These are phyloP conservation scores for Ciconia nigra DNA, from an alignment of 2,797 vertebrate species.

Conservation along the genomic window DNA sequence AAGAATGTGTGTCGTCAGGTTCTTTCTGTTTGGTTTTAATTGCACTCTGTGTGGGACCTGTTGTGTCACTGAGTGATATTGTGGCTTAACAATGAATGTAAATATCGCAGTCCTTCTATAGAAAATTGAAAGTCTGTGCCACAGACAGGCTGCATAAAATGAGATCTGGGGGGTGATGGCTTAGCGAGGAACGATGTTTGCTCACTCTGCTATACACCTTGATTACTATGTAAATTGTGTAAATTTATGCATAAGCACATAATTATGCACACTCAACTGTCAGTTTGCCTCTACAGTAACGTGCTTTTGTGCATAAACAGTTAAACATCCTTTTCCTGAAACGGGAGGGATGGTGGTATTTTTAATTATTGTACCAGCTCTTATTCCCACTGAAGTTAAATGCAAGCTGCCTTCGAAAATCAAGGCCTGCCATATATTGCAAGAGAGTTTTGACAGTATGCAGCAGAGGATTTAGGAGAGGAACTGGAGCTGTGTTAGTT, in stretches of 20 bases:
- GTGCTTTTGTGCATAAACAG: not conserved
- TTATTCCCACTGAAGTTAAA: not conserved
- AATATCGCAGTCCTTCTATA: not conserved
- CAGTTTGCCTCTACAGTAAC: not conserved
- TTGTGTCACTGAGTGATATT: not conserved
- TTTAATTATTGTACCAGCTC: not conserved
- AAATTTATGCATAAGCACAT: conserved; percentile 11
- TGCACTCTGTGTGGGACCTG: not conserved
- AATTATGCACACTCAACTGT: not conserved
- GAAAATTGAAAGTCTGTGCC: not conserved
- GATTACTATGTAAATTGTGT: conserved; percentile 21
- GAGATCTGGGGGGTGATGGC: not conserved
- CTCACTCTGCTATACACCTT: not conserved
- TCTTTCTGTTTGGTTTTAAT: conserved; percentile 12
- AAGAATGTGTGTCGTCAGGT: not conserved
- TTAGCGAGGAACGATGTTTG: not conserved
- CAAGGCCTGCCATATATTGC: not conserved
- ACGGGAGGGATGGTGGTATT: not conserved
- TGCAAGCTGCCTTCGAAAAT: not conserved
- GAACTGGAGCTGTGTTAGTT: not conserved
- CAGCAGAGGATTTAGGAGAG: not conserved
- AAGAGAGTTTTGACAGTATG: not conserved
- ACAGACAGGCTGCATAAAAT: not conserved
- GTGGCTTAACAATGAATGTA: not conserved
- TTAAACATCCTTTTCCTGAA: not conserved